phyloP scores from a whole-genome alignment of 1,140 invertebrate species.

The Rhopalosiphum maidis region DNA sequence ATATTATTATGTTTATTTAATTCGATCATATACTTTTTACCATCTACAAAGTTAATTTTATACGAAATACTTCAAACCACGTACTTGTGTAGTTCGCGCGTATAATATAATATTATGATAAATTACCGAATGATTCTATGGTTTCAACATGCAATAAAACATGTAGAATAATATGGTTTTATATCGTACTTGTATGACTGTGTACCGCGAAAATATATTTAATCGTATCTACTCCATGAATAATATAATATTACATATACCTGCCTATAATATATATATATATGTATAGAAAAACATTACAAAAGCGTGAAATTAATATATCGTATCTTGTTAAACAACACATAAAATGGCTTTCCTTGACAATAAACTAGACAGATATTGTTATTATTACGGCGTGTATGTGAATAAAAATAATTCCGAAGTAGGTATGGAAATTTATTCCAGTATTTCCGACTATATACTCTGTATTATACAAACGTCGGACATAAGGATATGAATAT shows the following conservation, averaged over 20 bases:
- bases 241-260: background rate
- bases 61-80: background rate
- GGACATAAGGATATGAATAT: background rate
- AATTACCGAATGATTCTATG: background rate
- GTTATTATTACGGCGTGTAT: background rate
- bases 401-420: background rate
- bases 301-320: background rate
- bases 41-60: background rate
- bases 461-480: background rate
- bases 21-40: background rate
- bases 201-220: background rate
- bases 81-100: too few species aligned
- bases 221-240: background rate
- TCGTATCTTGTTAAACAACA: background rate
- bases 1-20: background rate
- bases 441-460: background rate
- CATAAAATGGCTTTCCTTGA: background rate
- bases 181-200: background rate
- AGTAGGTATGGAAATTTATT: background rate
- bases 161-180: background rate
- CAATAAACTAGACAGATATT: background rate
- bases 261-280: background rate
- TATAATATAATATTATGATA: background rate
- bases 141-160: background rate
- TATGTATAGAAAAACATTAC: background rate